phyloP scores from a whole-genome alignment of 2,888 invertebrate species.

The Oithona nana region DNA sequence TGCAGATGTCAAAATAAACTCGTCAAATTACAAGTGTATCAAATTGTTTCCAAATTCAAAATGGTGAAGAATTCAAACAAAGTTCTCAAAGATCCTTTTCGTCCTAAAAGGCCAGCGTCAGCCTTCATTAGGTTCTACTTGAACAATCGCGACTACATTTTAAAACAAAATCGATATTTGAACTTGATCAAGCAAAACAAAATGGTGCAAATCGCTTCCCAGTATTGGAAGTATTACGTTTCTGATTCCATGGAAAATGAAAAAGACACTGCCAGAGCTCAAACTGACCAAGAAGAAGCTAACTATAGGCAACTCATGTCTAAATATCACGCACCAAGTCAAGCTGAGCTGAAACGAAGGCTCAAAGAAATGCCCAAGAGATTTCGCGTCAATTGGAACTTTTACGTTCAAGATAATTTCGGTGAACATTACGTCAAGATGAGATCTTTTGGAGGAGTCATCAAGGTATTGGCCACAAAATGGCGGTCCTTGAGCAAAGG shows the following conservation, averaged over 20 bases:
- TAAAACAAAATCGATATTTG: background rate
- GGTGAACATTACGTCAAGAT: background rate
- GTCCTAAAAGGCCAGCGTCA: background rate
- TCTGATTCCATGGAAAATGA: background rate
- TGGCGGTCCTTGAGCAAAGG: background rate
- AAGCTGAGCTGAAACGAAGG: background rate
- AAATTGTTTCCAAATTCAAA: background rate
- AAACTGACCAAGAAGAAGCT: background rate
- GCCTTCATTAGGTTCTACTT: background rate
- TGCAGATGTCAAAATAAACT: background rate
- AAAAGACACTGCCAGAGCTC: background rate
- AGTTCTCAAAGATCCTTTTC: background rate
- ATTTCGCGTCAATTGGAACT: background rate
- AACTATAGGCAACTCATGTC: background rate
- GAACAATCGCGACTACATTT: background rate
- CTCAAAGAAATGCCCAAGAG: background rate
- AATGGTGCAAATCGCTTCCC: background rate
- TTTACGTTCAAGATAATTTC: background rate
- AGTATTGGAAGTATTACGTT: background rate
- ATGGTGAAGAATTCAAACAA: background rate
- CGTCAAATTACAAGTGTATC: background rate
- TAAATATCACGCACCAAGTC: background rate
- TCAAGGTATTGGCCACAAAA: background rate
- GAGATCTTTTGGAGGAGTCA: background rate
- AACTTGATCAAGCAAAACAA: background rate